These are phyloP conservation scores for Rhingia campestris DNA, from an alignment of 2,888 invertebrate genomes.

Conservation along the genomic window DNA sequence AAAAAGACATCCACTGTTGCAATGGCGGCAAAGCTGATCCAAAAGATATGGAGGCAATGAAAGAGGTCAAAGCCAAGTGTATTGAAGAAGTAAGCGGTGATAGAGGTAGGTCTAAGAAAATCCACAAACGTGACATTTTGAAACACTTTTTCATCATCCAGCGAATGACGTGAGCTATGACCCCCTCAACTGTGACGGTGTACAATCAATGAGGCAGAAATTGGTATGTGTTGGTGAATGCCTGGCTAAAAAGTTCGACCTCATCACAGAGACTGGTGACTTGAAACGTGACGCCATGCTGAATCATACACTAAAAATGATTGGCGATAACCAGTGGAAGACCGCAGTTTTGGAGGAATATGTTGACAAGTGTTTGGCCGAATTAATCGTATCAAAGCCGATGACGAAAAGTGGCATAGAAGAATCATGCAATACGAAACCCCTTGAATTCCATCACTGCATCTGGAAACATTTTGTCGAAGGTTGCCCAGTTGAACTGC, in stretches of 20 bases:
- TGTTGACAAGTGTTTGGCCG: constrained; percentile 75
- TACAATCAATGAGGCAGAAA: constrained; percentile 73
- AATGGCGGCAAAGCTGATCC: constrained; percentile 64
- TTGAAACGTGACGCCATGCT: constrained; percentile 75
- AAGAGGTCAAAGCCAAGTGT: constrained; percentile 72
- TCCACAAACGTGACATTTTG: neutral
- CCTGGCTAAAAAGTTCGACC: constrained; percentile 71
- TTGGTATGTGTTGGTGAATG: constrained; percentile 76
- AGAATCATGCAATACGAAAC: constrained; percentile 67
- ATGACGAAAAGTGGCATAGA: neutral
- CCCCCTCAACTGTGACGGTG: constrained; percentile 76
- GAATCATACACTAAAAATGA: constrained; percentile 61
- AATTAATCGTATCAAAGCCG: constrained; percentile 25
- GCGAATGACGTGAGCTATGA: constrained; percentile 72
- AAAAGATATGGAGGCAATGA: constrained; percentile 53
- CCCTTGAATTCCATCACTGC: constrained; percentile 76
- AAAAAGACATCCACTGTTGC: constrained; percentile 74
- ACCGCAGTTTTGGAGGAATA: constrained; percentile 63
- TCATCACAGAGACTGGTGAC: constrained; percentile 74
- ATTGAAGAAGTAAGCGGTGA: constrained; percentile 67
- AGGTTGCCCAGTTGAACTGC: constrained; percentile 76
- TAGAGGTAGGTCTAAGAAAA: constrained; percentile 54
- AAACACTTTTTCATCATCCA: constrained; percentile 14
- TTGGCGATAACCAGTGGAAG: constrained; percentile 72
- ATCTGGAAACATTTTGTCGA: constrained; percentile 75